phyloP scores from a whole-genome alignment of 2,797 vertebrate species.

The Sarcophilus harrisii region DNA sequence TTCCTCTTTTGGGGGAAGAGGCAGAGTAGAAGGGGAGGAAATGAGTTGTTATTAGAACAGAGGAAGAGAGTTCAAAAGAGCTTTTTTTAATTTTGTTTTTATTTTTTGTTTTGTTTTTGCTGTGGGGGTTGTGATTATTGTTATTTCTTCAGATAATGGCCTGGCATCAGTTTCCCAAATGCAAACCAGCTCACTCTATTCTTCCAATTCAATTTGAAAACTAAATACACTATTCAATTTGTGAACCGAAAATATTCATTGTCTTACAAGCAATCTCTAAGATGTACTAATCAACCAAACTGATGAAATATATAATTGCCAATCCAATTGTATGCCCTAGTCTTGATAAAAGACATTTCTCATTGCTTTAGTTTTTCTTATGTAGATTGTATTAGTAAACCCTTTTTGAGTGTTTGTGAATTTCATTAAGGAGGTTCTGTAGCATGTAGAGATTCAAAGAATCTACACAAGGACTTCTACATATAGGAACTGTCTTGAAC shows the following conservation, averaged over 20 bases:
- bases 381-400: not conserved
- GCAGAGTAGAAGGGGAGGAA: not conserved
- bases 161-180: not conserved
- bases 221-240: not conserved
- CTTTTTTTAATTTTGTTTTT: too few species aligned
- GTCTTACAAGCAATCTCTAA: not conserved
- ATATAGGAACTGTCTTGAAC: not conserved
- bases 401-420: not conserved
- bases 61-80: not conserved
- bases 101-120: too few species aligned
- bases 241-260: not conserved
- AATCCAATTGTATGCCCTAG: not conserved
- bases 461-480: not conserved
- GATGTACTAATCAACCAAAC: not conserved
- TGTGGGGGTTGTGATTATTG: not conserved
- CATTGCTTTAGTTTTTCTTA: not conserved
- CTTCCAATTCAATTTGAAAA: not conserved
- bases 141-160: not conserved
- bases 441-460: not conserved
- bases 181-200: not conserved
- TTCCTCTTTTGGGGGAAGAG: not conserved
- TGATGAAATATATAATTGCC: too few species aligned
- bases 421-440: not conserved
- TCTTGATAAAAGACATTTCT: not conserved
- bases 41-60: not conserved